These are phyloP conservation scores for Ectropis crepuscularia DNA, from an alignment of 2,888 invertebrate species.

Conservation along the genomic window DNA sequence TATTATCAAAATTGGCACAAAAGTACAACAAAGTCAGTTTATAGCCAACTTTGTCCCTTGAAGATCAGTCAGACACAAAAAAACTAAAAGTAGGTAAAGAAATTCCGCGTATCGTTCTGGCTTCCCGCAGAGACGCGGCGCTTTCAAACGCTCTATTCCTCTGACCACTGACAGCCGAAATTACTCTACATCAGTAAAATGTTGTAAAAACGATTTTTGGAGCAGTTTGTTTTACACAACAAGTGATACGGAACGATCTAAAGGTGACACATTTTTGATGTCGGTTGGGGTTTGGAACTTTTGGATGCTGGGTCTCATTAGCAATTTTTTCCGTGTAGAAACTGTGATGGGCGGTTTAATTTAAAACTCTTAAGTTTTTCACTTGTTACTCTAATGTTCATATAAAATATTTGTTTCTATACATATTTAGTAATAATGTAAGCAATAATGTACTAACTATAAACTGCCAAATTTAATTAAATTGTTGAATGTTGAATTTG, in stretches of 20 bases:
- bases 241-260: constrained; percentile 63
- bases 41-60: constrained; percentile 42
- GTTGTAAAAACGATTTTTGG: constrained; percentile 57
- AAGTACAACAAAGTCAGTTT: constrained; percentile 42
- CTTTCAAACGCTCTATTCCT: constrained; percentile 65
- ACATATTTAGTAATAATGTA: too few relatives aligned
- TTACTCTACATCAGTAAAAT: constrained; percentile 68
- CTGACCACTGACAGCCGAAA: constrained; percentile 79
- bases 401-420: too few relatives aligned
- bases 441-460: too few relatives aligned
- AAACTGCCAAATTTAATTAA: too few relatives aligned
- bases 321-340: constrained; percentile 47
- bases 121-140: constrained; percentile 75
- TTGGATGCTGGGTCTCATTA: constrained; percentile 50
- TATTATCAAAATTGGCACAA: constrained; percentile 37
- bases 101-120: constrained; percentile 70
- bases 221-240: constrained; percentile 80
- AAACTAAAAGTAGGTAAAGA: constrained; percentile 64
- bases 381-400: too few relatives aligned
- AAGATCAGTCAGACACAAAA: constrained; percentile 53
- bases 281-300: constrained; percentile 40
- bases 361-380: constrained; percentile 14
- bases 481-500: too few relatives aligned
- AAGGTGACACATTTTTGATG: constrained; percentile 72
- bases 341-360: constrained; percentile 43